These are phyloP conservation scores for Rhinogobius similis DNA, from an alignment of 2,113 vertebrate genomes.

Conservation along the genomic window DNA sequence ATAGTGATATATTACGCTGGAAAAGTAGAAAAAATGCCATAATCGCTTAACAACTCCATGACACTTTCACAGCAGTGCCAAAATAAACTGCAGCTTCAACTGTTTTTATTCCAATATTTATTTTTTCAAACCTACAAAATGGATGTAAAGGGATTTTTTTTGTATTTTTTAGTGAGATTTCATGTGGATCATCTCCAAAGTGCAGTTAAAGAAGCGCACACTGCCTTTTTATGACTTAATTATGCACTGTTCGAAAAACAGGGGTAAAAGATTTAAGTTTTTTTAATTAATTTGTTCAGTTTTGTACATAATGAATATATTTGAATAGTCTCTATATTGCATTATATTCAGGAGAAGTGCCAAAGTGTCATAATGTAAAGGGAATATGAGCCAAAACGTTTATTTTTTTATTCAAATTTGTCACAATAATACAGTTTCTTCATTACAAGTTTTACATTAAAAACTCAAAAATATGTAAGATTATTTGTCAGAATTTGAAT, in stretches of 20 bases:
- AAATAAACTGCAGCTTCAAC: conserved; percentile 14
- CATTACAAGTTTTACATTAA: too few relatives aligned
- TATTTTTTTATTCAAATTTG: too few relatives aligned
- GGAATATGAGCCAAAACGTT: not conserved
- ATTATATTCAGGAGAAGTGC: conserved; percentile 43
- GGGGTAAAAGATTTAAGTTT: conserved; percentile 15
- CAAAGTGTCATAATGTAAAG: conserved; percentile 33
- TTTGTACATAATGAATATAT: conserved; percentile 56
- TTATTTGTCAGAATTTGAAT: too few relatives aligned
- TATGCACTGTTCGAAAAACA: conserved; percentile 66
- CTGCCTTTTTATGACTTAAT: conserved; percentile 44
- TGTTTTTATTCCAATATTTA: not conserved
- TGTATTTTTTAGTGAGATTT: conserved; percentile 10
- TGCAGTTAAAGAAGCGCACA: conserved; percentile 40
- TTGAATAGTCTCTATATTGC: conserved; percentile 41
- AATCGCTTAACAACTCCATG: too few relatives aligned
- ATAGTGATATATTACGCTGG: too few relatives aligned
- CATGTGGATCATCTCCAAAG: conserved; percentile 62
- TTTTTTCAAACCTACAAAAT: not conserved
- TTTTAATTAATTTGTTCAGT: conserved; percentile 26
- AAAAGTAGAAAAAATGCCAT: too few relatives aligned
- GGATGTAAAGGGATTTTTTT: not conserved
- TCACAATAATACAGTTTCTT: too few relatives aligned
- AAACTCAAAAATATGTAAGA: conserved; percentile 11
- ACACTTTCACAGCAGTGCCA: not conserved